Percentiles rank a stretch among this genome's conserved stretches.
These are phyloP conservation scores for Diglossa cyanea DNA, from an alignment of 2,797 vertebrate species.

Conservation along the genomic window DNA sequence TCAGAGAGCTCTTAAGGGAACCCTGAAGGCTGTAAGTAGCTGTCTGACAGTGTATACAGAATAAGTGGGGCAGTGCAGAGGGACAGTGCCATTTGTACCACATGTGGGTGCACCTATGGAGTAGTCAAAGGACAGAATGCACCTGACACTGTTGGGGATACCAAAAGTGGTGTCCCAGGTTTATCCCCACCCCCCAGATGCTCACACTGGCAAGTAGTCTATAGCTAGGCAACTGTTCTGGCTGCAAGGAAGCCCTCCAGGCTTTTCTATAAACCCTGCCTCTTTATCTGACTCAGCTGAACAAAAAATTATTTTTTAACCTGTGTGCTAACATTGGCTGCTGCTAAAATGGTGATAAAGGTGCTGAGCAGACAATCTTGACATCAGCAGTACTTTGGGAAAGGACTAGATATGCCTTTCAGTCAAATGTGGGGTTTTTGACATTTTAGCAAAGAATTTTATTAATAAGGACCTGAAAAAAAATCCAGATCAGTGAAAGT, in stretches of 20 bases:
- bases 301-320: background rate
- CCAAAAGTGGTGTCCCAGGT: background rate
- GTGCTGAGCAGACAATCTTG: background rate
- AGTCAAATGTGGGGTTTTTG: rapidly evolving
- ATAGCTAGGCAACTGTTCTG: background rate
- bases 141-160: background rate
- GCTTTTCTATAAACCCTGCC: background rate
- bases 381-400: rapidly evolving
- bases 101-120: background rate
- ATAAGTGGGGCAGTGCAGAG: background rate
- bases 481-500: background rate
- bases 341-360: background rate
- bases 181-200: rapidly evolving
- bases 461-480: background rate
- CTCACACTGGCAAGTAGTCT: background rate
- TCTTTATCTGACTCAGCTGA: background rate
- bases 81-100: background rate
- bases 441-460: background rate
- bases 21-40: background rate
- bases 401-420: background rate
- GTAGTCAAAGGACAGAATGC: background rate
- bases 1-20: background rate
- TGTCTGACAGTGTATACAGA: background rate
- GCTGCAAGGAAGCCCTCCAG: constrained; percentile 7
- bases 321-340: background rate